Conservation (phyloP, 2,113 vertebrate genomes). For the Paradoxurus hermaphroditus region DNA sequence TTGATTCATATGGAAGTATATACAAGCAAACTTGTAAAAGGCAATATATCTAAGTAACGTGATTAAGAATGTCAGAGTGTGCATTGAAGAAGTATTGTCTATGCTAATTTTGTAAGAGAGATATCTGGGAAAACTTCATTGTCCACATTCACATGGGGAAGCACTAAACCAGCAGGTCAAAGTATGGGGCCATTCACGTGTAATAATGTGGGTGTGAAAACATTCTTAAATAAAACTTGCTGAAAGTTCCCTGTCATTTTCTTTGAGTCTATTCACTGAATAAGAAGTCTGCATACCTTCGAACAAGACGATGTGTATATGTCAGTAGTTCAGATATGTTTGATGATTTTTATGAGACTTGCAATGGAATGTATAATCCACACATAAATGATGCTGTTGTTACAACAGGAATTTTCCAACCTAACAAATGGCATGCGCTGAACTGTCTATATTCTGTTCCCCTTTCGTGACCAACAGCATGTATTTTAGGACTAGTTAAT, state of each 20-base stretch:
- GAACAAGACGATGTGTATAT: neutral
- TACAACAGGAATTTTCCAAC: neutral
- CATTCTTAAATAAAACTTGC: slow-evolving; percentile 8
- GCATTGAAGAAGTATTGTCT: neutral
- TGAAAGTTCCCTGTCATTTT: neutral
- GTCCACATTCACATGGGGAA: neutral
- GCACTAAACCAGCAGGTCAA: neutral
- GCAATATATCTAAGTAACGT: neutral
- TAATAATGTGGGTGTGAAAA: neutral
- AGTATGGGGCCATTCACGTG: neutral
- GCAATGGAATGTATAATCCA: neutral
- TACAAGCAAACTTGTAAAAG: neutral
- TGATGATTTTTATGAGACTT: neutral
- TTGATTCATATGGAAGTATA: neutral
- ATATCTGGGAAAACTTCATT: neutral
- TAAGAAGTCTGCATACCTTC: neutral
- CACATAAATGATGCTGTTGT: neutral
- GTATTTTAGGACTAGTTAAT: neutral
- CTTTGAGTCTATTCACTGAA: neutral
- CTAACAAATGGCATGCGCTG: neutral
- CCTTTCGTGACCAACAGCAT: neutral
- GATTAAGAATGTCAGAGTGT: neutral
- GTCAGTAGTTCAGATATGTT: neutral
- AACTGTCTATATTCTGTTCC: neutral
- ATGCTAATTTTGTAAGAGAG: neutral